Conservation (phyloP, 2,797 vertebrate genomes). For the Tamandua tetradactyla region DNA sequence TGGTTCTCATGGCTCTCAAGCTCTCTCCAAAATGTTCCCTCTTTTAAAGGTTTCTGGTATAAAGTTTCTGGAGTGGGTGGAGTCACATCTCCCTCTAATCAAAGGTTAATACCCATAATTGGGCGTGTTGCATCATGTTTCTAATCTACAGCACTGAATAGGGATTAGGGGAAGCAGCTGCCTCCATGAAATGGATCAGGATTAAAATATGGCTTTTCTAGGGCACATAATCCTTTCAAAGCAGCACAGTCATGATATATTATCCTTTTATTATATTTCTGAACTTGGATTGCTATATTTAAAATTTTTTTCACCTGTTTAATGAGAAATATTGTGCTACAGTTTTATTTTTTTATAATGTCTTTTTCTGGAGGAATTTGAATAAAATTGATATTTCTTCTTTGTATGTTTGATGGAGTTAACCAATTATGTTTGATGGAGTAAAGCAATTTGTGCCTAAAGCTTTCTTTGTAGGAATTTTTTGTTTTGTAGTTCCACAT, state of each 20-base stretch:
- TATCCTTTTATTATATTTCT: not conserved
- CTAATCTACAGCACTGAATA: too few species aligned
- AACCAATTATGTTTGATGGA: not conserved
- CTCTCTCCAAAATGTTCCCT: too few species aligned
- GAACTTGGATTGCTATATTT: not conserved
- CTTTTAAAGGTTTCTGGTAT: too few species aligned
- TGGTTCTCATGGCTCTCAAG: too few species aligned
- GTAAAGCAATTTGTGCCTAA: not conserved
- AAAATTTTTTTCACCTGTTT: not conserved
- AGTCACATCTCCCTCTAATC: too few species aligned
- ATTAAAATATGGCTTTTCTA: too few species aligned
- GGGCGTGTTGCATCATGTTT: too few species aligned
- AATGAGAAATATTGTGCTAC: not conserved
- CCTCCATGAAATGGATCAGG: too few species aligned
- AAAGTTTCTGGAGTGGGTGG: too few species aligned
- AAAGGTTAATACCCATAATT: too few species aligned
- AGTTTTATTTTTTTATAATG: not conserved
- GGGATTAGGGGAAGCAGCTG: too few species aligned
- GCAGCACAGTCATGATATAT: not conserved
- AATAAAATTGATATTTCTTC: not conserved
- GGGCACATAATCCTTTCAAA: too few species aligned
- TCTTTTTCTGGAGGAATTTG: not conserved
- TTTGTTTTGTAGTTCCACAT: not conserved
- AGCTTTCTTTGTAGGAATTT: not conserved
- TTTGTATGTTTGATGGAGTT: not conserved